Conservation (phyloP, 1,140 invertebrate species). For the Rhynchophorus ferrugineus region DNA sequence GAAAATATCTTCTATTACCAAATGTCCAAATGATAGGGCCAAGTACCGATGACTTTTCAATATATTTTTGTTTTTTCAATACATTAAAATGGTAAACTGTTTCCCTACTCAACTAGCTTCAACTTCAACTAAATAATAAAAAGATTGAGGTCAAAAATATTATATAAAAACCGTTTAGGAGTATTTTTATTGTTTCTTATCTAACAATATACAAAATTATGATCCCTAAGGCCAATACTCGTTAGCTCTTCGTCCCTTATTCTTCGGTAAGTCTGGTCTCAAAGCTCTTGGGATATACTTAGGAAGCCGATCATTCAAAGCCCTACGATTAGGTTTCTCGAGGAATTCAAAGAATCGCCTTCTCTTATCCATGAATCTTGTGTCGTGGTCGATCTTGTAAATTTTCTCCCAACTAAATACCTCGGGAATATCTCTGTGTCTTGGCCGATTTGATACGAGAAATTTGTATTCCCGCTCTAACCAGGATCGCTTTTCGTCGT, state of each 20-base stretch:
- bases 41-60: too few species aligned
- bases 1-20: too few species aligned
- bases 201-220: too few species aligned
- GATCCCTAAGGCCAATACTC: not conserved
- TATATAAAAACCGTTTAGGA: too few species aligned
- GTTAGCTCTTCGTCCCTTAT: slow-evolving; percentile 39
- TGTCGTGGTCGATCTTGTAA: slow-evolving; percentile 62
- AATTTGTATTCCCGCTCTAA: slow-evolving; percentile 61
- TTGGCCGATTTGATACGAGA: slow-evolving; percentile 55
- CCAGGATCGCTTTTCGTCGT: slow-evolving; percentile 57
- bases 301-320: slow-evolving; percentile 55
- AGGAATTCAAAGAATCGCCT: slow-evolving; percentile 57
- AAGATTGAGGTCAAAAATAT: too few species aligned
- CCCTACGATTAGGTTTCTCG: slow-evolving; percentile 50
- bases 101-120: too few species aligned
- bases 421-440: slow-evolving; percentile 54
- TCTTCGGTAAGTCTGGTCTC: slow-evolving; percentile 49
- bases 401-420: slow-evolving; percentile 69
- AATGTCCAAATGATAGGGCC: too few species aligned
- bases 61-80: too few species aligned
- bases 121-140: too few species aligned
- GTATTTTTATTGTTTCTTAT: too few species aligned
- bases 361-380: slow-evolving; percentile 57
- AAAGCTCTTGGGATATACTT: slow-evolving; percentile 58
- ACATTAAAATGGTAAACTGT: too few species aligned